Evolutionary conservation across 2,797 vertebrate genomes (phyloP), one percentile per base, ranked within the genome.

Genomic region (Sebastolobus alascanus): DNA sequence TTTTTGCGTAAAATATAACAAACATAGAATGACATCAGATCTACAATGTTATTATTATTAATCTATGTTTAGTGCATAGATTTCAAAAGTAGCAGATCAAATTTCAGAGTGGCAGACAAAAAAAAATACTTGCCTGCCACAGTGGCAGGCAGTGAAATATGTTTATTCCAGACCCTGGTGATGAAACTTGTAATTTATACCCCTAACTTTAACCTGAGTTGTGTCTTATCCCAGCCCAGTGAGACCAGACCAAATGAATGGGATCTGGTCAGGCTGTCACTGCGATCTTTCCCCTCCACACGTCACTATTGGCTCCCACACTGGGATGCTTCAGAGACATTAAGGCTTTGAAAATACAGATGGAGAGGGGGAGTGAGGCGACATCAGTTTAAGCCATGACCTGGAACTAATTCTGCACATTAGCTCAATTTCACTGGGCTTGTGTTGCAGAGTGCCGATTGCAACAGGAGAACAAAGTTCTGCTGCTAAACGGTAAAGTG

Each of bases 361-460:
- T 82, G 79, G 81, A 89, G 82, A 82, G 74, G 68, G 75, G 56
- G 83, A 82, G 78, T 64, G 73, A 84, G 76, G 68, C 33, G 38
- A 87, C 79, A 87, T 84, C 80, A 85, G 68, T 88, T 88, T 68
- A 84, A 80, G 80, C 85, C 82, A 86, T 88, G 87, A 92, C 85
- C 86, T 85, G 85, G 87, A 93, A 94, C 90, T 76, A 86, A 93
- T 92, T 87, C 46, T 66, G 74, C 79, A 89, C 64, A 88, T 88
- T 87, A 84, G 82, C 76, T 82, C 31, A 1, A 84, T 84, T 92
- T 88, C 72, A 75, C 70, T 72, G 31, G 66, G 75, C 77, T 81
- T 72, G 71, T 85, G 76, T 73, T 75, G 64, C 73, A 76, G 72
- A 67, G 68, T 20, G 76, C 33, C 8, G 18, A 84, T 66, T 84